Percentiles rank a stretch among this genome's conserved stretches.
These are phyloP conservation scores for Buceros bicornis DNA, from an alignment of 2,797 vertebrate genomes.

Conservation along the genomic window DNA sequence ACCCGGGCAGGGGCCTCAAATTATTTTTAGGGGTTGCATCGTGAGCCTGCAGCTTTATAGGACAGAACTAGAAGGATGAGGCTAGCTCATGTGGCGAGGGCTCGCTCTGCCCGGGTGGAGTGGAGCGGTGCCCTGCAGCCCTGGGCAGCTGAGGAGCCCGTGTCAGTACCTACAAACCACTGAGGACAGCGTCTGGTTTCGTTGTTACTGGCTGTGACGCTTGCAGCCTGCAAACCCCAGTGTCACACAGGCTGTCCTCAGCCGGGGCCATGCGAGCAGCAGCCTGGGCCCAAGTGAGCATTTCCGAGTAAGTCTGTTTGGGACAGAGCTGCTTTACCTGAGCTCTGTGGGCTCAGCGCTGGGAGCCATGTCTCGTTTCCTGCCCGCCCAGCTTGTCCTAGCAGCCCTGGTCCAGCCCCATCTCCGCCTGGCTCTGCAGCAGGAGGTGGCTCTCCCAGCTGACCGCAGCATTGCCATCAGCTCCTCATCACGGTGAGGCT, in stretches of 20 bases:
- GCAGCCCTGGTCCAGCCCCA: conserved; percentile 19
- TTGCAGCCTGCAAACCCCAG: neutral
- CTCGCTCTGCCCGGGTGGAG: accelerated
- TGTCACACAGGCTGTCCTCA: accelerated
- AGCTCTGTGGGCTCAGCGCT: neutral
- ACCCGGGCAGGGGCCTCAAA: neutral
- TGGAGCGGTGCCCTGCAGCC: neutral
- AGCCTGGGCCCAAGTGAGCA: accelerated
- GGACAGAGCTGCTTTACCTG: neutral
- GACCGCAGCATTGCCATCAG: neutral
- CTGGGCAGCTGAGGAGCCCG: accelerated
- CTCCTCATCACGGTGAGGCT: conserved; percentile 27
- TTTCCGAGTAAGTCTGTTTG: neutral
- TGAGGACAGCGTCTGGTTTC: accelerated
- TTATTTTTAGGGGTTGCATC: conserved; percentile 53
- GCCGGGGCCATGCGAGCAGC: neutral
- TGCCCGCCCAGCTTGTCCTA: neutral
- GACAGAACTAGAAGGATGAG: neutral
- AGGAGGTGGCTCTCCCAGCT: conserved; percentile 37
- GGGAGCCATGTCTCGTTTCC: neutral
- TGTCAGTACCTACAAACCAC: accelerated
- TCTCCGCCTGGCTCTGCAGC: conserved; percentile 28
- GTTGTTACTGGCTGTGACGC: accelerated
- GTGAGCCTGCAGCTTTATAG: conserved; percentile 10
- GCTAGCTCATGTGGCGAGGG: neutral